A percentile compares a stretch with the other conserved stretches of the same genome.
phyloP scores from a whole-genome alignment of 2,888 invertebrate species.

The Abrostola tripartita region DNA sequence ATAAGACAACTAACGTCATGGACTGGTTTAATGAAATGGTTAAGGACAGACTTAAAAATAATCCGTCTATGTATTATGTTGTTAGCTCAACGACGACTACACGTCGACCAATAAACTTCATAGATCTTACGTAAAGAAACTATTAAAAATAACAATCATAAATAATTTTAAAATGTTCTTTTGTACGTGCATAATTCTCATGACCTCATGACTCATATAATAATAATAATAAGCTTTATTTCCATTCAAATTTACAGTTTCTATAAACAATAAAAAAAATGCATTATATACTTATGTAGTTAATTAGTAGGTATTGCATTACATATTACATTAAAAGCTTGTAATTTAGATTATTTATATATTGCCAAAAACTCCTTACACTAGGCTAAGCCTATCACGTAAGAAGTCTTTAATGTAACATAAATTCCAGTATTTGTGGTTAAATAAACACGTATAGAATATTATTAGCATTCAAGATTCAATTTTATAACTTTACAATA shows the following conservation, averaged over 20 bases:
- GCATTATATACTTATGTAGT: not conserved
- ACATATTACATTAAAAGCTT: too few species aligned
- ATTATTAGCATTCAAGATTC: too few species aligned
- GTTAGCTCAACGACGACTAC: slow-evolving; percentile 47
- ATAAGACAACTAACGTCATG: slow-evolving; percentile 61
- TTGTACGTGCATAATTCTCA: not conserved
- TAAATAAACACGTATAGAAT: too few species aligned
- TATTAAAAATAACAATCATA: not conserved
- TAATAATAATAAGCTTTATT: too few species aligned
- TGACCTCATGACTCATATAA: too few species aligned
- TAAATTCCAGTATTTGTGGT: too few species aligned
- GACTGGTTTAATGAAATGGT: slow-evolving; percentile 70
- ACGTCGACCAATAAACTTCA: slow-evolving; percentile 51
- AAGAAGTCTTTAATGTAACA: too few species aligned
- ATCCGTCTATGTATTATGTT: slow-evolving; percentile 52
- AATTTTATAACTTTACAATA: not conserved
- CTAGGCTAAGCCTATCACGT: too few species aligned
- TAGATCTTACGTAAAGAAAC: slow-evolving; percentile 66
- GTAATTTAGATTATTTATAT: too few species aligned
- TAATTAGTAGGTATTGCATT: too few species aligned
- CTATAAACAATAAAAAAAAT: not conserved
- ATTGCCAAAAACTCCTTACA: too few species aligned
- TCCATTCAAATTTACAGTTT: too few species aligned
- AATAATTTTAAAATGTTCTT: not conserved
- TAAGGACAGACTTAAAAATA: slow-evolving; percentile 54